A percentile compares a stretch with the other conserved stretches of the same genome.
These are phyloP conservation scores for Netelia melanura DNA, from an alignment of 2,888 invertebrate genomes.

Conservation along the genomic window DNA sequence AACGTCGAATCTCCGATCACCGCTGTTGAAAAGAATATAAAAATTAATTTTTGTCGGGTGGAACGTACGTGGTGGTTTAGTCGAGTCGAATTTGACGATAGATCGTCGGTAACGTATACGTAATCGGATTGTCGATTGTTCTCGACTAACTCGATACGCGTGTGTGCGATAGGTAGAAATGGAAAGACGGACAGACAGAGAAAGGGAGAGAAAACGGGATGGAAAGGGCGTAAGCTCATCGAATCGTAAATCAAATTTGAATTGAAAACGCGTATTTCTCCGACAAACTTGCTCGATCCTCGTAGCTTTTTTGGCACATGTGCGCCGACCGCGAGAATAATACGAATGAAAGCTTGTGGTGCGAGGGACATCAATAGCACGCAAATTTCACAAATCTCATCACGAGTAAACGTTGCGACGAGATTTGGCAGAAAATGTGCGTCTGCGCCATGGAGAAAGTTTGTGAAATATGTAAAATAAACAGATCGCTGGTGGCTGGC, in stretches of 20 bases:
- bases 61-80: conserved; percentile 6
- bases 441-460: neutral
- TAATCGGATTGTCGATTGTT: conserved; percentile 41
- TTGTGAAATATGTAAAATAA: neutral
- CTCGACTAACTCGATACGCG: neutral
- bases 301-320: neutral
- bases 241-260: conserved; percentile 54
- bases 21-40: neutral
- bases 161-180: neutral
- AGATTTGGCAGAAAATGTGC: neutral
- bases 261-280: conserved; percentile 35
- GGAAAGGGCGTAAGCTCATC: neutral
- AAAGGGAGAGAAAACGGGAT: conserved; percentile 6
- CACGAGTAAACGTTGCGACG: conserved; percentile 10
- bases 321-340: neutral
- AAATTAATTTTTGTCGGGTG: neutral
- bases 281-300: conserved; percentile 28
- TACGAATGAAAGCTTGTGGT: neutral
- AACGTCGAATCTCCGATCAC: neutral
- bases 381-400: conserved; percentile 36
- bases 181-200: neutral
- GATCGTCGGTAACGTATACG: neutral
- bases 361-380: neutral
- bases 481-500: neutral
- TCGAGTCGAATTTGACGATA: conserved; percentile 16